Evolutionary conservation across 2,888 invertebrate species (phyloP).

Genomic region (Andricus curvator): DNA sequence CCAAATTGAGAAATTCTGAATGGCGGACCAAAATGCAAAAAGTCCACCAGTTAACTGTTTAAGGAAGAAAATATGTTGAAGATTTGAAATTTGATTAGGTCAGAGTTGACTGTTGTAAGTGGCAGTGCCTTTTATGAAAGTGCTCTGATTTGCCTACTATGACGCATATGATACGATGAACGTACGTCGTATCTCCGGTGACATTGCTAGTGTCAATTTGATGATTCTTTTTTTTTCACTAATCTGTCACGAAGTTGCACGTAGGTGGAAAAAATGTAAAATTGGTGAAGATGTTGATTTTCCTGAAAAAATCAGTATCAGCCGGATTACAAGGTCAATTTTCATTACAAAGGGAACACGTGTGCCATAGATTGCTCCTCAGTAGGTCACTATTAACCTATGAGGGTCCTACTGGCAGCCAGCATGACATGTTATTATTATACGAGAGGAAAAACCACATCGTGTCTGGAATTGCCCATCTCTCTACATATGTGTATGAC

Average conservation of each 20-base stretch:
- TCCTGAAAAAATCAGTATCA: slow-evolving; percentile 67
- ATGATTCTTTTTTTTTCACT: slow-evolving; percentile 17
- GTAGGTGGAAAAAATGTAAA: slow-evolving; percentile 19
- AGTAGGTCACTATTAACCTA: slow-evolving; percentile 59
- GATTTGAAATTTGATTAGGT: background rate
- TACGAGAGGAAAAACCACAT: background rate
- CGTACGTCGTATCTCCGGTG: slow-evolving; percentile 13
- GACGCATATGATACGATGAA: slow-evolving; percentile 9
- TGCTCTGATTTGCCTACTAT: slow-evolving; percentile 20
- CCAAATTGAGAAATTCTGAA: too few species aligned
- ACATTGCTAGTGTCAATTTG: background rate
- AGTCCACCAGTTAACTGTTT: too few species aligned
- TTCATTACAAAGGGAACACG: slow-evolving; percentile 60
- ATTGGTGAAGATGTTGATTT: slow-evolving; percentile 50
- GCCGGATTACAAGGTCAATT: slow-evolving; percentile 68
- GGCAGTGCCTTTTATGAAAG: background rate
- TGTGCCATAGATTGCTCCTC: slow-evolving; percentile 64
- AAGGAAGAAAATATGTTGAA: too few species aligned
- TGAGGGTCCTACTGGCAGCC: background rate
- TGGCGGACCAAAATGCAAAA: too few species aligned
- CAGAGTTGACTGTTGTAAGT: background rate
- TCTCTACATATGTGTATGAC: background rate
- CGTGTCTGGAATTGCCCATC: background rate
- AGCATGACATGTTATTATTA: background rate
- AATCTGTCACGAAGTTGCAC: background rate